These are phyloP conservation scores for Protomyctophum bolini DNA, from an alignment of 2,113 vertebrate genomes.

Conservation along the genomic window DNA sequence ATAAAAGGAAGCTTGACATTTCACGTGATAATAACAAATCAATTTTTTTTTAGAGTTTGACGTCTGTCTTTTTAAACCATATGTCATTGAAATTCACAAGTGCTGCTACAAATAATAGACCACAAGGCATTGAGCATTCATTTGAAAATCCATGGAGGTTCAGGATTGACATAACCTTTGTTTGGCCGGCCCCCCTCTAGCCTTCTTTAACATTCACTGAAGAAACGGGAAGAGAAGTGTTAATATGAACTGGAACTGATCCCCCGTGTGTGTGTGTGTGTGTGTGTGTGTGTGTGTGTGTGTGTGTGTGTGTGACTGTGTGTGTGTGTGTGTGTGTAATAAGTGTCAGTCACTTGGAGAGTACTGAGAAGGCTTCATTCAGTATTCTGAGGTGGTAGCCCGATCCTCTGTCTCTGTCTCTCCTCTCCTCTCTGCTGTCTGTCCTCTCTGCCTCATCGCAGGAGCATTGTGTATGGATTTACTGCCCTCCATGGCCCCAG, in stretches of 20 bases:
- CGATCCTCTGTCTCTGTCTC: conserved; percentile 5
- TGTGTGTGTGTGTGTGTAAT: too few species aligned
- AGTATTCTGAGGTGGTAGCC: conserved; percentile 32
- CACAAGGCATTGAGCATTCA: conserved; percentile 19
- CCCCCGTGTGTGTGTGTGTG: conserved; percentile 5
- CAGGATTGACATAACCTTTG: conserved; percentile 36
- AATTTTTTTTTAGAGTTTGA: conserved; percentile 6
- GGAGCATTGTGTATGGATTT: conserved; percentile 70
- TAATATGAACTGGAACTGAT: conserved; percentile 43
- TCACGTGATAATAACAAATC: too few species aligned
- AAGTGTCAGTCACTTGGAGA: conserved; percentile 42
- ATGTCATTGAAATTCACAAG: conserved; percentile 31
- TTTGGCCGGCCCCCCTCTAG: conserved; percentile 13
- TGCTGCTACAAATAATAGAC: conserved; percentile 25
- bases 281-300: neutral
- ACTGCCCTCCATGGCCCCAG: conserved; percentile 60
- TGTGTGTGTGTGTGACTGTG: too few species aligned
- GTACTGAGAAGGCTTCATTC: conserved; percentile 21
- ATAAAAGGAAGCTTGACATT: too few species aligned
- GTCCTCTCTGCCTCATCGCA: conserved; percentile 59
- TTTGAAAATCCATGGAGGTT: conserved; percentile 25
- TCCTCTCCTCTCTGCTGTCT: neutral
- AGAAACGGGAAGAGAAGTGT: conserved; percentile 11
- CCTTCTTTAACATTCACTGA: conserved; percentile 42
- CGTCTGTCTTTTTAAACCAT: conserved; percentile 5